Evolutionary conservation across 2,888 invertebrate genomes (phyloP), one percentile per base, ranked within the genome.

Genomic region (Ryuthela nishihirai): DNA sequence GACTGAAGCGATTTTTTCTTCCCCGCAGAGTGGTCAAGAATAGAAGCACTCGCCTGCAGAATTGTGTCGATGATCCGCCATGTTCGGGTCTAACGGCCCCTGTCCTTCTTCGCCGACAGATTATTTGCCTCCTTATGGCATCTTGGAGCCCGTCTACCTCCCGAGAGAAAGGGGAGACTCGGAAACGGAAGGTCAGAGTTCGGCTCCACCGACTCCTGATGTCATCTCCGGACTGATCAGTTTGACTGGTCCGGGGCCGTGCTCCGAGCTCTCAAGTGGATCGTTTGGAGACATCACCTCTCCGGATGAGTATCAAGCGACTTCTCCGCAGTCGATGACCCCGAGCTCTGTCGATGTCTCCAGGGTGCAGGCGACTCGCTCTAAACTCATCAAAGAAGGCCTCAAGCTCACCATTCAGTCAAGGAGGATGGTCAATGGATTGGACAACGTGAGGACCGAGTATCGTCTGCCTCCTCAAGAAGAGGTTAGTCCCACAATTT

Each of bases 361-460:
- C 47, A 81, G 81, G 66, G 77, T 83, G 52, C 82, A 82, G 67
- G 84, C 88, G 80, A 90, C 88, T 68, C 85, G 89, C 76, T 88
- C 90, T 71, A 88, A 89, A 76, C 81, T 92, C 68, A 91, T 93
- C 76, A 92, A 92, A 78, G 91, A 81, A 72, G 79, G 91, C 65
- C 80, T 93, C 74, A 92, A 91, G 79, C 79, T 90, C 72, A 87
- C 90, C 72, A 86, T 93, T 73, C 88, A 91, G 77, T 87, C 87
- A 68, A 92, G 91, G 74, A 82, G 90, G 72, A 85, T 86, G 76
- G 81, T 73, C 49, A 83, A 83, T 50, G 85, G 85, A 48, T 67
- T 69, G 62, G 68, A 66, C 29, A 54, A 48, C 34, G 47, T 60
- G 21, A 25, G 45, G 15, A 34, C 41, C 6, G 60, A 60, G 32